Percentiles rank a stretch among this genome's conserved stretches.
Evolutionary conservation across 2,797 vertebrate species (phyloP).

Genomic region (Chrosomus eos): DNA sequence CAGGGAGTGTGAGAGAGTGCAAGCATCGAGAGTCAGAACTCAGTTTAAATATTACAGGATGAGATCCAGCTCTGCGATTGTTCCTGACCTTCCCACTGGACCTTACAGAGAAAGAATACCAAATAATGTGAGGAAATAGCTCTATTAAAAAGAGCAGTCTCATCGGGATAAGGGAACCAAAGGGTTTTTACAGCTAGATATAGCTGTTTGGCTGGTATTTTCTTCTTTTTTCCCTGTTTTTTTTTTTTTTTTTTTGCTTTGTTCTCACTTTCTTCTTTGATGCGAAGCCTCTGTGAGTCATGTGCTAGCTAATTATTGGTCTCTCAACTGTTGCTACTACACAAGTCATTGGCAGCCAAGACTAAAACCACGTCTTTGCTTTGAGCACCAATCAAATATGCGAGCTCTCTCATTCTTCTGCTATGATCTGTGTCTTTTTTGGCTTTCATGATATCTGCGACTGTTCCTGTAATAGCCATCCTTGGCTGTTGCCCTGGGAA

Average conservation of each 20-base stretch:
- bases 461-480: conserved; percentile 29
- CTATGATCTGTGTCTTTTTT: conserved; percentile 32
- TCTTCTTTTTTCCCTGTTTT: not conserved
- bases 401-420: not conserved
- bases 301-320: conserved; percentile 55
- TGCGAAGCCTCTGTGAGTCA: conserved; percentile 40
- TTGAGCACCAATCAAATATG: conserved; percentile 17
- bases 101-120: conserved; percentile 70
- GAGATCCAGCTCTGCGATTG: conserved; percentile 68
- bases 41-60: conserved; percentile 52
- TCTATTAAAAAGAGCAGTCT: conserved; percentile 65
- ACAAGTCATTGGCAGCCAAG: conserved; percentile 28
- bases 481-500: conserved; percentile 45
- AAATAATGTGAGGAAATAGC: conserved; percentile 64
- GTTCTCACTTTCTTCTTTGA: conserved; percentile 8
- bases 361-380: conserved; percentile 30
- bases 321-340: conserved; percentile 14
- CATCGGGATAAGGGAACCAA: conserved; percentile 53
- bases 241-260: not conserved
- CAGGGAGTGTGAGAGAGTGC: not conserved
- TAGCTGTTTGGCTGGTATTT: not conserved
- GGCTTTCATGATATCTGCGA: conserved; percentile 41
- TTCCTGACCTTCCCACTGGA: conserved; percentile 70
- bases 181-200: conserved; percentile 1
- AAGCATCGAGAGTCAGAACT: conserved; percentile 46